A percentile compares a stretch with the other conserved stretches of the same genome.
Evolutionary conservation across 2,888 invertebrate genomes (phyloP).

Genomic region (Thereva unica): DNA sequence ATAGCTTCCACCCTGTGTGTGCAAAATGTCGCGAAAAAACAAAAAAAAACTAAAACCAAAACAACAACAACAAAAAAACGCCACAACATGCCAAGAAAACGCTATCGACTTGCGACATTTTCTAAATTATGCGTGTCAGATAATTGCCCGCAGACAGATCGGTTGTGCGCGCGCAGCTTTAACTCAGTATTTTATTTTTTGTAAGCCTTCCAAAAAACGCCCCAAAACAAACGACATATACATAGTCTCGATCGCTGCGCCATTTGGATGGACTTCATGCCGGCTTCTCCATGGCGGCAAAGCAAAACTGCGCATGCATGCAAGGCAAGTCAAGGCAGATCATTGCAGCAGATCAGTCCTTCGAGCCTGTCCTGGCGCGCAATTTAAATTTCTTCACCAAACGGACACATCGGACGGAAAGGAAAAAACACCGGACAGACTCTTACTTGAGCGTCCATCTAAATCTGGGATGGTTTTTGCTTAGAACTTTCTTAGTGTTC

Average conservation of each 20-base stretch:
- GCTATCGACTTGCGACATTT: constrained; percentile 25
- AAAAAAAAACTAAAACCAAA: neutral
- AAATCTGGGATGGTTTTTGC: neutral
- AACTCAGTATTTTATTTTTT: no score
- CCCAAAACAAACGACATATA: no score
- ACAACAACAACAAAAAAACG: neutral
- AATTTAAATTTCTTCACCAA: no score
- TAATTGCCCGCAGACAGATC: constrained; percentile 29
- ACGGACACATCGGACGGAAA: no score
- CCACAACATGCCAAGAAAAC: constrained; percentile 10
- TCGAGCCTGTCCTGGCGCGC: no score
- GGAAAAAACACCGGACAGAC: neutral
- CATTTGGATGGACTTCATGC: no score
- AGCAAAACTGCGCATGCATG: no score
- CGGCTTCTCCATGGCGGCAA: no score
- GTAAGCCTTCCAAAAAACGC: no score
- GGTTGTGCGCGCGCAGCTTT: neutral
- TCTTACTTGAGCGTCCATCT: neutral
- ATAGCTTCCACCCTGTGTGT: neutral
- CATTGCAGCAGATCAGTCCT: no score
- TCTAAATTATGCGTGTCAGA: constrained; percentile 30
- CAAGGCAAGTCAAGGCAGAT: no score
- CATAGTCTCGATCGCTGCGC: no score
- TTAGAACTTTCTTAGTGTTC: neutral
- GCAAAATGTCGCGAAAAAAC: constrained; percentile 7